Conservation (phyloP, 1,140 invertebrate genomes). For the Hylyphantes graminicola region DNA sequence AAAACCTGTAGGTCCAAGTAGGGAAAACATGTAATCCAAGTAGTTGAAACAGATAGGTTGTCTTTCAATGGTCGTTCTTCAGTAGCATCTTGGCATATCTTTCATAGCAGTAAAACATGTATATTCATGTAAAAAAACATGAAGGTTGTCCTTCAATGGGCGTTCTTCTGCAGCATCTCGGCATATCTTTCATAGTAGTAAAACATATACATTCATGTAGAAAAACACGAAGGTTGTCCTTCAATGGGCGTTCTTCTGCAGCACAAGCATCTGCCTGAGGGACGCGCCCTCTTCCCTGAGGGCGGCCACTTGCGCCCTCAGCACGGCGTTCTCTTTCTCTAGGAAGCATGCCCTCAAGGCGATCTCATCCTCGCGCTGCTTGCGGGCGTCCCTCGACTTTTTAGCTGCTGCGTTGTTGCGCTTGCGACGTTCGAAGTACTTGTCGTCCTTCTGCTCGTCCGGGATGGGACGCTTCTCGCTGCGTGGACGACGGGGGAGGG, state of each 20-base stretch:
- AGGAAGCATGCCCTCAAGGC: constrained; percentile 87
- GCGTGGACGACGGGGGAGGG: constrained; percentile 73
- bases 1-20: no score
- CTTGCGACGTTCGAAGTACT: constrained; percentile 85
- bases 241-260: constrained; percentile 48
- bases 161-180: no score
- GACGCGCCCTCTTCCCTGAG: constrained; percentile 83
- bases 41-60: no score
- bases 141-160: no score
- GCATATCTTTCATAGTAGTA: no score
- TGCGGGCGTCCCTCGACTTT: constrained; percentile 86
- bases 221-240: no score
- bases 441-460: constrained; percentile 76
- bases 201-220: no score
- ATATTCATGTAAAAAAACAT: no score
- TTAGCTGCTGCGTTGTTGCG: constrained; percentile 97
- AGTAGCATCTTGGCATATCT: no score
- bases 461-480: constrained; percentile 84
- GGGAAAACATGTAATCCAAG: no score
- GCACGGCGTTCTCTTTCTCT: constrained; percentile 83
- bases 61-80: no score
- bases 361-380: constrained; percentile 91
- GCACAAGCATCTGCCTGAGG: constrained; percentile 74
- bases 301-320: constrained; percentile 82
- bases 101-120: no score